Percentiles rank a stretch among this genome's conserved stretches.
Evolutionary conservation across 2,113 vertebrate genomes (phyloP).

Genomic region (Thamnophis sirtalis): DNA sequence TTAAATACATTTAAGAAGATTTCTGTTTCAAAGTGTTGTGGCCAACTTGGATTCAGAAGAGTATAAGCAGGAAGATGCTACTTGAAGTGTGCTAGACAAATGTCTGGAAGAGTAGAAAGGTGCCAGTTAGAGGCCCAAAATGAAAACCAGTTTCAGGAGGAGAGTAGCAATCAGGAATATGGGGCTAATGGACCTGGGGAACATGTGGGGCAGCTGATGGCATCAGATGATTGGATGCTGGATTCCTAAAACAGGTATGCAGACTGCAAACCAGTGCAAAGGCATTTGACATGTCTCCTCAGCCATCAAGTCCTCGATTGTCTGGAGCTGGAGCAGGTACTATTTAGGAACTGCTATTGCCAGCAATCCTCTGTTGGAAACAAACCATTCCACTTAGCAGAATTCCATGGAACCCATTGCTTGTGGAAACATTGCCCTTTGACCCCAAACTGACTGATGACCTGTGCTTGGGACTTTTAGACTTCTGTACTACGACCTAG

Average conservation of each 20-base stretch:
- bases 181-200: not conserved
- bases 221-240: not conserved
- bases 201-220: not conserved
- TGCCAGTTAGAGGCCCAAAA: not conserved
- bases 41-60: not conserved
- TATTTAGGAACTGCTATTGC: not conserved
- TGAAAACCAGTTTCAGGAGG: not conserved
- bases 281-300: not conserved
- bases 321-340: not conserved
- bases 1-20: not conserved
- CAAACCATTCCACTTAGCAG: not conserved
- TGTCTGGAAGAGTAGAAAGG: not conserved
- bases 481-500: not conserved
- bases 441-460: not conserved
- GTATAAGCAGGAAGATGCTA: not conserved
- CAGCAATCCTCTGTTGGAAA: not conserved
- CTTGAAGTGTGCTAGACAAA: not conserved
- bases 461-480: not conserved
- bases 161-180: not conserved
- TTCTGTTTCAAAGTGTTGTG: not conserved
- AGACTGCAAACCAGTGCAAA: not conserved
- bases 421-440: not conserved
- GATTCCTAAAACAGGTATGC: not conserved
- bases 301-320: not conserved
- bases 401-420: not conserved